Conservation (phyloP, 92 coral and sea anemone genomes). For the Phenganax stokvisi region DNA sequence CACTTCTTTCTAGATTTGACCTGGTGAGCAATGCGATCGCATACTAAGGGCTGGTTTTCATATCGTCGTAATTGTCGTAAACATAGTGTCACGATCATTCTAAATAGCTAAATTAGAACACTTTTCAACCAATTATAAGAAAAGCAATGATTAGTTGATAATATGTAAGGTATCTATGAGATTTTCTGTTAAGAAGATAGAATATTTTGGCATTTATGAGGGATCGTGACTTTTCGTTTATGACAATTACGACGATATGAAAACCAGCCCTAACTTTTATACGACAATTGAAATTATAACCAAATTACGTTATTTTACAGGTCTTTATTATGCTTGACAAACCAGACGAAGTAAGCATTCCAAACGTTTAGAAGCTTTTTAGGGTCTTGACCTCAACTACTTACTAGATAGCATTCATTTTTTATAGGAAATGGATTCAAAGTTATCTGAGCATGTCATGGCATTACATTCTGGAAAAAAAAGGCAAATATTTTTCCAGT, state of each 20-base stretch:
- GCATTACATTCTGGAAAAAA: constrained; percentile 94
- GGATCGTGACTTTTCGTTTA: too few species aligned
- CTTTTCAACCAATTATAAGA: too few species aligned
- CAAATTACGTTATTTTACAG: constrained; percentile 44
- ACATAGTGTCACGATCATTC: too few species aligned
- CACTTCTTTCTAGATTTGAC: constrained; percentile 87
- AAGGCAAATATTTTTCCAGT: constrained; percentile 36
- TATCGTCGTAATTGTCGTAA: too few species aligned
- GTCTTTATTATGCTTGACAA: constrained; percentile 87
- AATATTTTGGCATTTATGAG: not conserved
- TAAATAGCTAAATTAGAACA: too few species aligned
- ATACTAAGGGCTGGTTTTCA: not conserved
- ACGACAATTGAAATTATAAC: not conserved
- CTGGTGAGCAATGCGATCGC: constrained; percentile 53
- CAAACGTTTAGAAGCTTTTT: not conserved
- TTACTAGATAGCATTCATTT: not conserved
- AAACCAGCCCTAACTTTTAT: not conserved
- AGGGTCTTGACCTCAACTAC: not conserved
- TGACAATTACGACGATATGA: too few species aligned
- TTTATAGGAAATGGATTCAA: constrained; percentile 85
- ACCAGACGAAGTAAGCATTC: constrained; percentile 74
- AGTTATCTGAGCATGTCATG: constrained; percentile 97
- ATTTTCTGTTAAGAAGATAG: too few species aligned
- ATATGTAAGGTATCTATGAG: too few species aligned
- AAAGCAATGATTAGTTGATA: too few species aligned